Evolutionary conservation across 2,113 vertebrate species (phyloP), one percentile per base, ranked within the genome.

Genomic region (Toxotes jaculatrix): DNA sequence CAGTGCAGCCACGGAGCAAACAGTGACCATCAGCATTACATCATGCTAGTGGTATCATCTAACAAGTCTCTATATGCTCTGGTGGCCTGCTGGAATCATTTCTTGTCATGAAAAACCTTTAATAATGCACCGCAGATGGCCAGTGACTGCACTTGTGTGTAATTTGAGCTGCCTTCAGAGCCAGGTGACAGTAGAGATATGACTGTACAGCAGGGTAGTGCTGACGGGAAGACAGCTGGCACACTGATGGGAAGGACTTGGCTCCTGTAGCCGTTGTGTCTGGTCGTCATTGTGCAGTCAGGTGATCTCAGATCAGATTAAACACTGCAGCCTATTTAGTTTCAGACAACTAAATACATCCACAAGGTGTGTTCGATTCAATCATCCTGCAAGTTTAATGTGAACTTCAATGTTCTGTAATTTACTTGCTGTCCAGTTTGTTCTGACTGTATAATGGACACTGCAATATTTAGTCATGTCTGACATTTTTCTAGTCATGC

Each of bases 151-250:
- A 72, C 60, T 51, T 0, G 42, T 84, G 79, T 74, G 93, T 93
- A 90, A 94, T 84, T 7, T 67, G 91, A 94, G 85, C 79, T 34
- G 73, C 8, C 64, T 83, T 89, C 71, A 88, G 77, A 78, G 79
- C 21, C 60, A 74, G 66, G 72, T 65, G 57, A 88, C 80, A 65
- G 80, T 8, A 40, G 69, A 76, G 83, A 87, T 83, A 79, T 83
- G 74, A 80, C 36, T 7, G 51, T 65, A 64, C 67, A 45, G 83
- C 61, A 49, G 78, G 51, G 68, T 16, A 36, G 67, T 2, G 38
- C 87, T 90, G 82, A 78, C 43, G 59, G 88, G 85, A 90, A 87
- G 87, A 80, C 83, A 87, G 80, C 88, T 84, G 88, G 77, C 61
- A 9, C 61, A 21, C 87, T 83, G 80, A 84, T 77, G 86, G 85